Base-by-base conservation (phyloP, 2,888 invertebrate species). In the Coenonympha glycerion region DNA sequence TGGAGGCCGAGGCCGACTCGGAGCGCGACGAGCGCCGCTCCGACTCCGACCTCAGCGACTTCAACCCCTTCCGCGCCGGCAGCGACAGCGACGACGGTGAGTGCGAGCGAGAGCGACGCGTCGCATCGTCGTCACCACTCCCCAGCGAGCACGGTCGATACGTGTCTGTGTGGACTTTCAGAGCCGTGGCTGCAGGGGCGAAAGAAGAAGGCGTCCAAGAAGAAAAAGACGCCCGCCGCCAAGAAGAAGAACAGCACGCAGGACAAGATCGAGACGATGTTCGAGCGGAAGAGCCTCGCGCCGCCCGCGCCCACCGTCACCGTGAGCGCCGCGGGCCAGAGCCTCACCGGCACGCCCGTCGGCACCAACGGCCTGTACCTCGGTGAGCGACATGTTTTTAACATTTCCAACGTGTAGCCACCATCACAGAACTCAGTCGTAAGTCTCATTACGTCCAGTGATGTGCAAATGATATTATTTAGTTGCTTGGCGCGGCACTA, bases 11-110 rank as follows among this genome's bases (percentile, higher is more conserved):
- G 34, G 59, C 61, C 1, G 79, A 79, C 33, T 69, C 74, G 0
- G 81, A 80, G 15, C 67, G 65, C 15, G 78, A 74, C 36, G 60
- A 63, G 22, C 55, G 58, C 22, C 44, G 53, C 18, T 76, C 80
- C 16, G 82, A 84, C 68, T 81, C 83, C 0, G 85, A 84, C 16
- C 67, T 76, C 47, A 93, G 93, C 62, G 96, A 96, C 82, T 96
- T 95, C 74, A 97, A 98, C 87, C 97, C 97, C 69, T 93, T 93
- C 73, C 92, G 91, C 54, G 92, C 91, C 42, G 96, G 93, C 68
- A 91, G 91, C 65, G 93, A 93, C 65, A 93, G 93, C 31, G 95
- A 95, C 66, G 92, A 92, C 62, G 93, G 93, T 89, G 3, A 15
- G 18, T 6, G 9, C 11, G 2, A n/a, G 3, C n/a, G 4, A 22